These are phyloP conservation scores for Menidia menidia DNA, from an alignment of 2,797 vertebrate genomes.

Conservation along the genomic window DNA sequence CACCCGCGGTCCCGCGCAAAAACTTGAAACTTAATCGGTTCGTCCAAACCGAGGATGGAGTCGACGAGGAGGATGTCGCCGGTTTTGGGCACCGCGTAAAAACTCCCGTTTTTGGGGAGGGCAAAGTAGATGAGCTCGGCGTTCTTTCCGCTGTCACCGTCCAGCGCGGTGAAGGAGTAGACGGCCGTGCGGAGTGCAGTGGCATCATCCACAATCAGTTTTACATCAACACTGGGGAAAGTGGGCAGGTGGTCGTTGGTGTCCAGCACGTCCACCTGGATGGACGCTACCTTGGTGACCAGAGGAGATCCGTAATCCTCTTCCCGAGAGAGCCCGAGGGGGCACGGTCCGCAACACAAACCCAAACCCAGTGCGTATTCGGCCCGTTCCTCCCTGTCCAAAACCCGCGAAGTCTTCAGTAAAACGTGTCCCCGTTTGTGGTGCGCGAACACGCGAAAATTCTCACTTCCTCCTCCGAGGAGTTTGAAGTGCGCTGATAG, in stretches of 20 bases:
- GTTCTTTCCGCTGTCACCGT: constrained; percentile 88
- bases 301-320: constrained; percentile 29
- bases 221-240: constrained; percentile 74
- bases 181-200: constrained; percentile 85
- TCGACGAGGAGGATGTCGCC: constrained; percentile 88
- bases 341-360: constrained; percentile 77
- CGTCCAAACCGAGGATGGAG: constrained; percentile 85
- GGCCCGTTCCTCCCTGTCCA: constrained; percentile 86
- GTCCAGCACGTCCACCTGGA: constrained; percentile 88
- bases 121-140: constrained; percentile 88
- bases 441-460: constrained; percentile 85
- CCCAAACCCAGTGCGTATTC: constrained; percentile 83
- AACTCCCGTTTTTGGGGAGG: constrained; percentile 84
- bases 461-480: constrained; percentile 81
- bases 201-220: constrained; percentile 85
- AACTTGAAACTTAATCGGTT: constrained; percentile 83
- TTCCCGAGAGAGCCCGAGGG: constrained; percentile 34
- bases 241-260: constrained; percentile 89
- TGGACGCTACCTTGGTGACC: constrained; percentile 77
- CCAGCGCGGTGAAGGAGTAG: constrained; percentile 83
- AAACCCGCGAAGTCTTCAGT: constrained; percentile 82
- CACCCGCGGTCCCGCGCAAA: constrained; percentile 88
- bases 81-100: constrained; percentile 90
- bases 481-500: constrained; percentile 80
- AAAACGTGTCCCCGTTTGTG: constrained; percentile 85